phyloP scores from a whole-genome alignment of 1,140 invertebrate species.

The Eueides isabella region DNA sequence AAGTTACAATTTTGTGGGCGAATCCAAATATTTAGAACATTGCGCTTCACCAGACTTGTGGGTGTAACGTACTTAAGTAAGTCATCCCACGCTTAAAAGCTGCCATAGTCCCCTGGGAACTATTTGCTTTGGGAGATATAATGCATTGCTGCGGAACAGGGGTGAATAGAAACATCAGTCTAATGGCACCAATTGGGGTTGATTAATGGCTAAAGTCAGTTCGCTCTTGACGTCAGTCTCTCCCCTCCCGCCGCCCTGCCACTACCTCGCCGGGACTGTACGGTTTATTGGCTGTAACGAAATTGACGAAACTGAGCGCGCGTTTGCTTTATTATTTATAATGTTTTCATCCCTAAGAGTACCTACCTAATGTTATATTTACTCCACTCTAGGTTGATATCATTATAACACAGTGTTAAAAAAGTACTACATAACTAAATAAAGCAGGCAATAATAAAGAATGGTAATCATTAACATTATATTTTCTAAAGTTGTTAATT shows the following conservation, averaged over 20 bases:
- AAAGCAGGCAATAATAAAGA: too few relatives aligned
- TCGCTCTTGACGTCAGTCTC: not conserved
- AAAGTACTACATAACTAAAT: too few relatives aligned
- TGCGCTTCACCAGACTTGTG: not conserved
- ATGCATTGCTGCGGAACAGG: not conserved
- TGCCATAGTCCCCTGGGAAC: not conserved
- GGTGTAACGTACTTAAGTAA: not conserved
- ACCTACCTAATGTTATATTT: not conserved
- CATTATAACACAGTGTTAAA: too few relatives aligned
- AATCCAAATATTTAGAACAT: not conserved
- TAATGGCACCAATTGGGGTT: not conserved
- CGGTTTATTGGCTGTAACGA: not conserved
- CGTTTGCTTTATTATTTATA: not conserved
- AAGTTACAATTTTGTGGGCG: not conserved
- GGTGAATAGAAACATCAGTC: not conserved
- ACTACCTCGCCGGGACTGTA: not conserved
- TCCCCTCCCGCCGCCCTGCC: not conserved
- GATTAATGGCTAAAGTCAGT: not conserved
- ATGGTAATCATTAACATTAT: too few relatives aligned
- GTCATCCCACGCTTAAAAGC: not conserved
- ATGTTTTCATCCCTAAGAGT: not conserved
- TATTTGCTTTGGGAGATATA: not conserved
- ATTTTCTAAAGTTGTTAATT: too few relatives aligned
- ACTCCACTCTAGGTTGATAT: too few relatives aligned
- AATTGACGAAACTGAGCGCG: not conserved